These are phyloP conservation scores for Phaonia tiefii DNA, from an alignment of 2,888 invertebrate genomes.

Conservation along the genomic window DNA sequence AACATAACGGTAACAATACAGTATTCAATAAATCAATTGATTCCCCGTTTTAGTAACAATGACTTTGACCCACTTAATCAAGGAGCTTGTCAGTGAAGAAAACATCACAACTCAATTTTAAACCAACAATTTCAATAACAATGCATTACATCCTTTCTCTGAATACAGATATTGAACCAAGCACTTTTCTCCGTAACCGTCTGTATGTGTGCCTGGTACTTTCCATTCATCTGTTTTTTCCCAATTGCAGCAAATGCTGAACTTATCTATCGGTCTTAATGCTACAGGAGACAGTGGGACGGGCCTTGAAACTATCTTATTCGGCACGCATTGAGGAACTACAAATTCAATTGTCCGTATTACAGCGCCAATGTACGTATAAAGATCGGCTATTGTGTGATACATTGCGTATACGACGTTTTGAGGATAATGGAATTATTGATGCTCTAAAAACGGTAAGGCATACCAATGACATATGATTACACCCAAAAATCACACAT, in stretches of 20 bases:
- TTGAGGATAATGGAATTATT: slow-evolving; percentile 82
- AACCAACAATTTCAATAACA: slow-evolving; percentile 36
- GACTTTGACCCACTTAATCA: slow-evolving; percentile 63
- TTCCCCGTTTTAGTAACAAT: slow-evolving; percentile 49
- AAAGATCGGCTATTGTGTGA: slow-evolving; percentile 89
- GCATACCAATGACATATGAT: slow-evolving; percentile 44
- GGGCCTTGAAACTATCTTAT: slow-evolving; percentile 79
- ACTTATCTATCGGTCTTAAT: slow-evolving; percentile 80
- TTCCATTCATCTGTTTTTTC: slow-evolving; percentile 5
- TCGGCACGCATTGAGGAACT: slow-evolving; percentile 80
- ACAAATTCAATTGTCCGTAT: slow-evolving; percentile 80
- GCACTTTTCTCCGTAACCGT: too few relatives aligned
- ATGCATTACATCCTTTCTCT: too few relatives aligned
- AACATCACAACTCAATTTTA: slow-evolving; percentile 1
- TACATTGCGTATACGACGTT: slow-evolving; percentile 86
- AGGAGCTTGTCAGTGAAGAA: slow-evolving; percentile 38
- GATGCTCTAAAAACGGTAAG: slow-evolving; percentile 80
- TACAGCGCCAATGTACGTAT: slow-evolving; percentile 84
- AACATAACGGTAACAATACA: slow-evolving; percentile 10
- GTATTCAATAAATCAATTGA: slow-evolving; percentile 63
- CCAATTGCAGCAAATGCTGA: slow-evolving; percentile 77
- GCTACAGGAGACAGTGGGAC: slow-evolving; percentile 79
- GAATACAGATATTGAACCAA: too few relatives aligned
- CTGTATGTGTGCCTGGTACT: slow-evolving; percentile 53
- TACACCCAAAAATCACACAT: background rate